Evolutionary conservation across 2,888 invertebrate genomes (phyloP), one percentile per base, ranked within the genome.

Genomic region (Ligdia adustata): DNA sequence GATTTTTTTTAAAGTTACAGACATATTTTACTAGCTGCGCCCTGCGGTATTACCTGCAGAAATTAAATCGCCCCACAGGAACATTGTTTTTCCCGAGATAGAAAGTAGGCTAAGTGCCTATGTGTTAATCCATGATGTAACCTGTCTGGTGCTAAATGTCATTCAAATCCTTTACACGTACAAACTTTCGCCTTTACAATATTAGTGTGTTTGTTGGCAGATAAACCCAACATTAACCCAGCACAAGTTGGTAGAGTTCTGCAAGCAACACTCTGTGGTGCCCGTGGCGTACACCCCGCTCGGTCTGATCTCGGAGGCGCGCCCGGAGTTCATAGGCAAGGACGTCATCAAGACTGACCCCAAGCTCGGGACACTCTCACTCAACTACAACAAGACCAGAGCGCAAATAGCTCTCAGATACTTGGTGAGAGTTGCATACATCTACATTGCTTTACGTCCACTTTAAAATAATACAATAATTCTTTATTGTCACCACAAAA

Each of bases 231-330:
- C 95, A 14, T 72, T 96, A 3, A 93, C 93, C 24, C 94, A 96
- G 64, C 92, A 92, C 55, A 91, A 93, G 51, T 68, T 97, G 40
- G 93, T 94, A 0, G 86, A 93, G 4, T 95, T 92, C 60, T 95
- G 97, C 72, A 92, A 92, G 54, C 74, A 92, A 28, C 85, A 90
- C 7, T 91, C 88, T 0, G 92, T 98, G 9, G 77, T 91, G 1
- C 78, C 97, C 38, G 94, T 91, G 29, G 96, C 91, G 0, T 97
- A 95, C 72, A 94, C 95, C 16, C 96, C 96, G 0, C 81, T 97
- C 62, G 93, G 67, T 64, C 92, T 67, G 67, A 84, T 76, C 69
- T 92, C 66, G 33, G 87, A 67, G 71, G 92, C 77, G 27, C 70
- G 81, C 64, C 90, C 75, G 14, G 91, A 89, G 65, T 88, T 81